These are phyloP conservation scores for Acanthopleura granulata DNA, from an alignment of 2,888 invertebrate species.

Conservation along the genomic window DNA sequence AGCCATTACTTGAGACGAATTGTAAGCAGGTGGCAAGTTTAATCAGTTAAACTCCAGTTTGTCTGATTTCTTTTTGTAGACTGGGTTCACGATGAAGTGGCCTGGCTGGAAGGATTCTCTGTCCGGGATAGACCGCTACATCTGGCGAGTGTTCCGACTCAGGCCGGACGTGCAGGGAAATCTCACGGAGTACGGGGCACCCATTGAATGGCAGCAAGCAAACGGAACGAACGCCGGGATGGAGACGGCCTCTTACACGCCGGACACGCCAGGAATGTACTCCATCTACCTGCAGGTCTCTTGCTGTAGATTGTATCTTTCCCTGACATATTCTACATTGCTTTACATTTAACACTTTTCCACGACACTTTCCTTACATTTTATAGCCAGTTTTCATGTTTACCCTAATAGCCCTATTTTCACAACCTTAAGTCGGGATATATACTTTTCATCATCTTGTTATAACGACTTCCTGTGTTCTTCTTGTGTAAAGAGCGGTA, in stretches of 20 bases:
- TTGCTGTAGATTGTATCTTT: no score
- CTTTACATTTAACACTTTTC: no score
- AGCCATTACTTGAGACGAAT: no score
- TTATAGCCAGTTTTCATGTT: no score
- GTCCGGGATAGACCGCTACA: conserved; percentile 34
- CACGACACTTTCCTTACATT: no score
- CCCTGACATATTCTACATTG: no score
- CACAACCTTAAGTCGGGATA: no score
- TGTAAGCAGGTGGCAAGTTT: no score
- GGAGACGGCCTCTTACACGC: background rate
- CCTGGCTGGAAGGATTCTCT: conserved; percentile 35
- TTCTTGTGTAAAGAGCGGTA: no score
- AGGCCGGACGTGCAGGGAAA: conserved; percentile 19
- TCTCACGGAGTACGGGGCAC: background rate
- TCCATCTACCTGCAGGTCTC: background rate
- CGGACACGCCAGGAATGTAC: background rate
- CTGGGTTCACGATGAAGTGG: conserved; percentile 29
- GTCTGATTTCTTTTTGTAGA: background rate
- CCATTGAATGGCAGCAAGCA: background rate
- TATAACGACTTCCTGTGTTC: no score
- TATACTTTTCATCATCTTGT: no score
- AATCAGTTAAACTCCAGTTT: background rate
- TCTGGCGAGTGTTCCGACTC: conserved; percentile 36
- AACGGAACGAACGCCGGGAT: background rate
- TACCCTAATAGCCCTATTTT: no score